Evolutionary conservation across 2,113 vertebrate genomes (phyloP), one percentile per base, ranked within the genome.

Genomic region (Rana temporaria): DNA sequence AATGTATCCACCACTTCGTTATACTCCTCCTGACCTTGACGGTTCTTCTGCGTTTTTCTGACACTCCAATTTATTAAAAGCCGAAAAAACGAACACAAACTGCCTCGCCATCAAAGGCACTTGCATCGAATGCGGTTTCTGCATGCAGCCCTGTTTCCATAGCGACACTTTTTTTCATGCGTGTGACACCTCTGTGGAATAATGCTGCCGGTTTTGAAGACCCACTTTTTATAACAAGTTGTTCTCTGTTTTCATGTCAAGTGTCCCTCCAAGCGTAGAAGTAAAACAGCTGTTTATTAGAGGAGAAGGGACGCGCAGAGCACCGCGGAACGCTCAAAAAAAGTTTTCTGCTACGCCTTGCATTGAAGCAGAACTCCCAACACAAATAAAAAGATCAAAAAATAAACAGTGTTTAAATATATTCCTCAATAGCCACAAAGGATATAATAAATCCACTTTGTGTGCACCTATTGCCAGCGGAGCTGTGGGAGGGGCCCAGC

Each of bases 21-120:
- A 57, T 17, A 18, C 4, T 19, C 1, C 1, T 53, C 12, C 18
- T 34, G 56, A 48, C 56, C 32, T 75, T 38, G 56, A 60, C 20
- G 42, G 12, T 12, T 57, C 42, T 42, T 60, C 32, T 42, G 30
- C 30, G 19, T 48, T 65, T 17, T 26, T 42, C 59, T 68, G 53
- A 68, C 77, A 79, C 68, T 79, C 66, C n/a, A 24, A 38, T 67
- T 55, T 32, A 79, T 79, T 69, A 79, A 79, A 79, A 65, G 34
- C 52, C 16, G 63, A 69, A n/a, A n/a, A n/a, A n/a, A 79, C 38
- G 77, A 66, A 59, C 59, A 26, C 53, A n/a, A n/a, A 55, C 57
- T 68, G 32, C 57, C 55, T 56, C 20, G 34, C 75, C 68, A 68
- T 68, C 53, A 67, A 57, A 79, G 77, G 9, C 19, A 12, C 68